Conservation (phyloP, 1,140 invertebrate genomes). For the Glossosoma conforme region DNA sequence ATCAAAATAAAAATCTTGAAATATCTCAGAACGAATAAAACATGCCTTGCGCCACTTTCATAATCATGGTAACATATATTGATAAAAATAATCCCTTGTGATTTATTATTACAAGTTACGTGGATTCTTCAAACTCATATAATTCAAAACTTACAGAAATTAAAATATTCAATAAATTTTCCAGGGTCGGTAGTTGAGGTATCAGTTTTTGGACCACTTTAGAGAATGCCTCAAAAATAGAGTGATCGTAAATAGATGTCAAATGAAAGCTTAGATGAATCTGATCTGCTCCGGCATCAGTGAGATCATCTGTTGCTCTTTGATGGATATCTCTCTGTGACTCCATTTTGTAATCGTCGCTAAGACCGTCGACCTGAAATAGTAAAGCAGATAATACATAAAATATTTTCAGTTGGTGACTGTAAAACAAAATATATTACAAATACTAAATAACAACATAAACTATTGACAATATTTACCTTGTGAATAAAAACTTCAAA, state of each 20-base stretch:
- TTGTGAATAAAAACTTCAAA: slow-evolving; percentile 99
- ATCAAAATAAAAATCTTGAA: too few relatives aligned
- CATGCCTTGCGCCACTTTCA: too few relatives aligned
- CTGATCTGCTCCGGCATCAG: slow-evolving; percentile 80
- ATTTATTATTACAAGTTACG: slow-evolving; percentile 8
- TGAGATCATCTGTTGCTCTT: slow-evolving; percentile 89
- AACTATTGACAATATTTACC: slow-evolving; percentile 35
- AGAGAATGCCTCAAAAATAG: slow-evolving; percentile 99
- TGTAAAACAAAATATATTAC: neutral
- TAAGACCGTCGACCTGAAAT: slow-evolving; percentile 84
- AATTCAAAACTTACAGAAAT: slow-evolving; percentile 91
- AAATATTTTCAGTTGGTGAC: too few relatives aligned
- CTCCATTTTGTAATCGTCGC: slow-evolving; percentile 98
- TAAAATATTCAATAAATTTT: slow-evolving; percentile 98
- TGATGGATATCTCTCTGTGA: slow-evolving; percentile 98
- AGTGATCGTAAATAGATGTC: slow-evolving; percentile 99
- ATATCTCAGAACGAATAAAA: too few relatives aligned
- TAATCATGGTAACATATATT: too few relatives aligned
- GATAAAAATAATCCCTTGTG: too few relatives aligned
- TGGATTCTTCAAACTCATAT: slow-evolving; percentile 6
- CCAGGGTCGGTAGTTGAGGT: slow-evolving; percentile 92
- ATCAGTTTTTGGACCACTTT: slow-evolving; percentile 99
- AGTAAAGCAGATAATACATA: slow-evolving; percentile 8
- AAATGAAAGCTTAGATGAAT: slow-evolving; percentile 93
- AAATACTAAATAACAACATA: neutral